phyloP scores from a whole-genome alignment of 1,140 invertebrate genomes.

The Magallana gigas region DNA sequence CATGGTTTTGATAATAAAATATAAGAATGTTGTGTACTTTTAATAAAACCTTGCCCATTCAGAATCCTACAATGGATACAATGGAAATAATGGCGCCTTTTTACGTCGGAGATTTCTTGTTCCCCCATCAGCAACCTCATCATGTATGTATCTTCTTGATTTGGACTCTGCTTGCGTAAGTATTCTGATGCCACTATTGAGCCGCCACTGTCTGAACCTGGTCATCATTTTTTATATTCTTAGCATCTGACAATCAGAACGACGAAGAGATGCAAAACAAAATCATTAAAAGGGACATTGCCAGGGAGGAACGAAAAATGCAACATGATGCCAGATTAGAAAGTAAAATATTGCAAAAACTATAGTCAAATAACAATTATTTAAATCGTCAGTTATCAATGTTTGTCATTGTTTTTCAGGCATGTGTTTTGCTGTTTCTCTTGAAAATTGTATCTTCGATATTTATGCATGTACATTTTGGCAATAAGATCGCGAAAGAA shows the following conservation, averaged over 20 bases:
- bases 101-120: background rate
- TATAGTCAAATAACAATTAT: too few species aligned
- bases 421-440: too few species aligned
- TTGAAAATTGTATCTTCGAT: too few species aligned
- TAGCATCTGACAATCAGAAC: background rate
- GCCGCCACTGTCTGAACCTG: too few species aligned
- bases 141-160: background rate
- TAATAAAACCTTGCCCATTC: background rate
- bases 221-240: background rate
- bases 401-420: too few species aligned
- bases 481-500: too few species aligned
- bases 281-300: background rate
- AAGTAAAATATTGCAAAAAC: background rate
- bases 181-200: too few species aligned
- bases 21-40: background rate
- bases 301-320: background rate
- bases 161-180: too few species aligned
- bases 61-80: background rate
- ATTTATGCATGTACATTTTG: too few species aligned
- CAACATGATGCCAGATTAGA: background rate
- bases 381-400: too few species aligned
- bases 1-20: too few species aligned
- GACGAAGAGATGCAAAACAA: background rate
- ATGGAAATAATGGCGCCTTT: background rate
- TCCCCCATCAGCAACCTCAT: background rate